A percentile compares a stretch with the other conserved stretches of the same genome.
These are phyloP conservation scores for Criorhina ranunculi DNA, from an alignment of 2,888 invertebrate species.

Conservation along the genomic window DNA sequence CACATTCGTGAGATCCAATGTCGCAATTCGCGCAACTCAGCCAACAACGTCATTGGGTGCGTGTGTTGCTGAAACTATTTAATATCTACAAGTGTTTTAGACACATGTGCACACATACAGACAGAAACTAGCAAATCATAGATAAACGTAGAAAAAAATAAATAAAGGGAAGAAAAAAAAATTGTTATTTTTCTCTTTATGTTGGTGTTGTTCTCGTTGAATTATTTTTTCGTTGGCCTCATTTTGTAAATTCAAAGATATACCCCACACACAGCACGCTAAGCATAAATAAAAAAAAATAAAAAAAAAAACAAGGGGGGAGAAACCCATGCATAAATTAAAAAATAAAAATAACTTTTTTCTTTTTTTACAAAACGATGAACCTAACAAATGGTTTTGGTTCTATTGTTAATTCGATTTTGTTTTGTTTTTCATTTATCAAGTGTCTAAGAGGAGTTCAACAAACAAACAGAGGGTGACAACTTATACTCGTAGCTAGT, in stretches of 20 bases:
- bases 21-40: slow-evolving; percentile 57
- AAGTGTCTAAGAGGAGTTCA: background rate
- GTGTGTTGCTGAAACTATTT: slow-evolving; percentile 50
- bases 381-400: slow-evolving; percentile 18
- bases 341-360: slow-evolving; percentile 29
- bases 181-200: slow-evolving; percentile 25
- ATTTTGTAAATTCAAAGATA: slow-evolving; percentile 45
- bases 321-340: slow-evolving; percentile 26
- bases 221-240: slow-evolving; percentile 53
- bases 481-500: too few relatives aligned
- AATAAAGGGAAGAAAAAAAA: slow-evolving; percentile 29
- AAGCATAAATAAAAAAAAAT: slow-evolving; percentile 11
- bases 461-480: background rate
- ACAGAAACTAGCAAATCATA: slow-evolving; percentile 9
- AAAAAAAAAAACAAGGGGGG: background rate
- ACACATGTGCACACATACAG: slow-evolving; percentile 32
- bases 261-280: slow-evolving; percentile 30
- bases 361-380: slow-evolving; percentile 14
- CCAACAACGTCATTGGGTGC: slow-evolving; percentile 59
- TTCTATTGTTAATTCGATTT: background rate
- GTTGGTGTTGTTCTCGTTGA: slow-evolving; percentile 36
- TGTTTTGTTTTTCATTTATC: background rate
- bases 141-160: slow-evolving; percentile 41
- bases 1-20: slow-evolving; percentile 31
- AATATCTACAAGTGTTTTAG: slow-evolving; percentile 71